Evolutionary conservation across 2,888 invertebrate genomes (phyloP).

Genomic region (Didymodactylos carnosus): DNA sequence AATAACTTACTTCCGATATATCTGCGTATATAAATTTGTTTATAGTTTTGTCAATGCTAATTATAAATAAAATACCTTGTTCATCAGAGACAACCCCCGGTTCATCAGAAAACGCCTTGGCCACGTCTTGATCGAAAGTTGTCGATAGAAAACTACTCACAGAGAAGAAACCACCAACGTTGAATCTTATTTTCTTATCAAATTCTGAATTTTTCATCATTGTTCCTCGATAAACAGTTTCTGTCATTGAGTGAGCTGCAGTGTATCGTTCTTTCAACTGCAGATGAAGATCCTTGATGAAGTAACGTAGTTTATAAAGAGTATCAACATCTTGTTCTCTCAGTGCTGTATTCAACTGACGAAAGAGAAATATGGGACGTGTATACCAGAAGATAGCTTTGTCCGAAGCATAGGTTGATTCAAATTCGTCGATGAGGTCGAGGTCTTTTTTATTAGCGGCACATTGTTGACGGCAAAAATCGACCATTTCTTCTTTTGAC

Average conservation of each 20-base stretch:
- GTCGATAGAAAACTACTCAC: neutral
- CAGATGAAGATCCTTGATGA: neutral
- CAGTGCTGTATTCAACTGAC: neutral
- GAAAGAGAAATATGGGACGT: neutral
- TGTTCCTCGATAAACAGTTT: neutral
- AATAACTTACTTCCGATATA: neutral
- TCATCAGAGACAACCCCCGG: neutral
- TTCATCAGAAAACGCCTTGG: neutral
- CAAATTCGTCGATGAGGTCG: neutral
- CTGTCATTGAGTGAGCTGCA: too few species aligned
- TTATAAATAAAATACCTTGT: neutral
- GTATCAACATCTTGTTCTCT: neutral
- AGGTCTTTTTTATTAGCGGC: neutral
- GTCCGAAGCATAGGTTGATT: neutral
- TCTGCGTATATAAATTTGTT: too few species aligned
- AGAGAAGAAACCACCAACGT: neutral
- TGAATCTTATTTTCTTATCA: neutral
- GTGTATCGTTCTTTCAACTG: neutral
- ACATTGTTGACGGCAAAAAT: neutral
- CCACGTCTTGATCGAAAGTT: neutral
- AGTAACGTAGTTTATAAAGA: neutral
- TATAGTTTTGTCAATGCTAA: too few species aligned
- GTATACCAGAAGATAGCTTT: neutral
- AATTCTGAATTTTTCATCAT: neutral
- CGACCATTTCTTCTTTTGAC: neutral